Base-by-base conservation (phyloP, 2,888 invertebrate genomes). In the Meta bourneti region DNA sequence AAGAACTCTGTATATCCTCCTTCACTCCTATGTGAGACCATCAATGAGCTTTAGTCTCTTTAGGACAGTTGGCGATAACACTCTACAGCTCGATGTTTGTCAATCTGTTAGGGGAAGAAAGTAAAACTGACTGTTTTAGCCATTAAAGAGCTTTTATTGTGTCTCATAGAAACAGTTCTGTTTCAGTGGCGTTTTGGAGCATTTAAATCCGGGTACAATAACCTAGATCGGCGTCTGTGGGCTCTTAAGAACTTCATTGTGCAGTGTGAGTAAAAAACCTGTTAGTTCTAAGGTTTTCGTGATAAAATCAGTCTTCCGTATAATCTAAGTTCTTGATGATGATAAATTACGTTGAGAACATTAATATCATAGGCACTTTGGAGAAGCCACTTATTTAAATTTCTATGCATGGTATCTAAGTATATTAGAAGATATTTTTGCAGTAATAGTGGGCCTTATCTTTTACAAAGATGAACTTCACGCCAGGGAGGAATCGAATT, bases 31-130 rank as follows among this genome's bases (percentile, higher is more conserved):
- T 89, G 81, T 34, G 82, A n/a, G 61, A 20, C 80, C 82, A 74
- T 82, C 82, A 89, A 89, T 82, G 70, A 69, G 49, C 16, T 69
- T 86, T 70, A 86, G 86, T 52, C 86, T 71, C 79, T 87, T 79
- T 74, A 77, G 86, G 71, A 71, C 70, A 78, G 71, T 77, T 75
- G 54, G 77, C 49, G 86, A 77, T 87, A 79, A 71, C 86, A 71
- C 77, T 77, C 69, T 61, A 69, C 69, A 61, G 19, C 70, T 19
- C 34, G 51, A 78, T 87, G 86, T 87, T 87, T 61, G 86, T 70
- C 71, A 79, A 87, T 79, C 79, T 77, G n/a, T n/a, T n/a, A n/a
- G n/a, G n/a, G n/a, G n/a, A n/a, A n/a, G n/a, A n/a, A n/a, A n/a
- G n/a, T n/a, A n/a, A n/a, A 69, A 19, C 82, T 82, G 69, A 85